A percentile compares a stretch with the other conserved stretches of the same genome.
Conservation (phyloP, 2,113 vertebrate genomes). For the Rhagologus leucostigma region DNA sequence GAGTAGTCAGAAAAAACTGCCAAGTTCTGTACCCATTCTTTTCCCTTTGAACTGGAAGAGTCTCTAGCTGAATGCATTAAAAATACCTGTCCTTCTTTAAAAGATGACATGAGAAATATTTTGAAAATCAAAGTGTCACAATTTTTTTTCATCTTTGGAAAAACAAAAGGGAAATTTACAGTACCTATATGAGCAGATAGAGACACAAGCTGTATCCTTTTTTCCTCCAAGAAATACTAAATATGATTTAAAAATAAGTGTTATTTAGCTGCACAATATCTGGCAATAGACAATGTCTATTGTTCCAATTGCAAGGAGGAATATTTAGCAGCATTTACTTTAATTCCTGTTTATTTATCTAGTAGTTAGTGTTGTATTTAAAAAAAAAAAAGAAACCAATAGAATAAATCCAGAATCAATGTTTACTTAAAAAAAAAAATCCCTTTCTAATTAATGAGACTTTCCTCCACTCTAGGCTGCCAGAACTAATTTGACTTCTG, state of each 20-base stretch:
- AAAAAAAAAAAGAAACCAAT: background rate
- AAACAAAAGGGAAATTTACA: background rate
- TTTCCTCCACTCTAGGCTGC: background rate
- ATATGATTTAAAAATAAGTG: background rate
- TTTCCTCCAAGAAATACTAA: background rate
- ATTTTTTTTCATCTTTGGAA: background rate
- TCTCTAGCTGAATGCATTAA: background rate
- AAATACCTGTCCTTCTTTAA: background rate
- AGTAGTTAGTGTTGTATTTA: background rate
- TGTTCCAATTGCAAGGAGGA: background rate
- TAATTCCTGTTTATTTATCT: background rate
- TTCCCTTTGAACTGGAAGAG: background rate
- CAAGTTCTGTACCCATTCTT: background rate
- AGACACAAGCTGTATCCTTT: background rate
- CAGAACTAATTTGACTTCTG: background rate
- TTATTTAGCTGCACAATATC: background rate
- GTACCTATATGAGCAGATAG: background rate
- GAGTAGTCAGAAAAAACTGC: background rate
- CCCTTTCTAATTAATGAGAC: background rate
- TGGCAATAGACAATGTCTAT: background rate
- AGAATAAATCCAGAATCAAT: background rate
- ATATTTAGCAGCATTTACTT: background rate
- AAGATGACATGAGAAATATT: background rate
- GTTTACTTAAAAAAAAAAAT: background rate
- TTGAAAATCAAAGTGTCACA: background rate